Percentiles rank a stretch among this genome's conserved stretches.
These are phyloP conservation scores for Drosophila atripex DNA, from an alignment of 2,888 invertebrate genomes.

Conservation along the genomic window DNA sequence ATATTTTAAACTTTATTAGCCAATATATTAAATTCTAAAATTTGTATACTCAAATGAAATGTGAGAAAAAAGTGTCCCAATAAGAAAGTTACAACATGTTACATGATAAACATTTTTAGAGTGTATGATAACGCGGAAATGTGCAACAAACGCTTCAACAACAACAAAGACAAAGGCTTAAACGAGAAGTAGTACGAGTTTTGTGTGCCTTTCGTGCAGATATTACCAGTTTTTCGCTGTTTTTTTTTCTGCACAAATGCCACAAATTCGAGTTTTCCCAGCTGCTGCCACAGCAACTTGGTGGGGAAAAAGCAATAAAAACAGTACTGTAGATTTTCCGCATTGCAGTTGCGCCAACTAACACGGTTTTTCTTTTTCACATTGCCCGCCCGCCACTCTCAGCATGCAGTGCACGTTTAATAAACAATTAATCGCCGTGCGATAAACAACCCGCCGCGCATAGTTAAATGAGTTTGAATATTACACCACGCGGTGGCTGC, in stretches of 20 bases:
- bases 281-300: slow-evolving; percentile 55
- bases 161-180: slow-evolving; percentile 26
- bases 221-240: slow-evolving; percentile 65
- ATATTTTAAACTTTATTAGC: background rate
- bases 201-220: slow-evolving; percentile 53
- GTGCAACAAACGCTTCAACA: slow-evolving; percentile 40
- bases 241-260: slow-evolving; percentile 54
- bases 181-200: slow-evolving; percentile 35
- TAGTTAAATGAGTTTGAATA: slow-evolving; percentile 48
- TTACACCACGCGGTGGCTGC: slow-evolving; percentile 43
- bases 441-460: slow-evolving; percentile 54
- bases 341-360: slow-evolving; percentile 61
- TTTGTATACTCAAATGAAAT: background rate
- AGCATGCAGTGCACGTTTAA: slow-evolving; percentile 65
- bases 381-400: slow-evolving; percentile 40
- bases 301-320: slow-evolving; percentile 25
- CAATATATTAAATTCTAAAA: background rate
- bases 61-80: background rate
- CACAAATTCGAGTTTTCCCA: slow-evolving; percentile 68
- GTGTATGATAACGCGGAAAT: slow-evolving; percentile 63
- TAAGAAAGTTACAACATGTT: background rate
- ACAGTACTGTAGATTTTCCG: slow-evolving; percentile 58
- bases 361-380: slow-evolving; percentile 60
- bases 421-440: slow-evolving; percentile 66
- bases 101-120: background rate